These are phyloP conservation scores for Brachionus manjavacas DNA, from an alignment of 1,140 invertebrate genomes.

Conservation along the genomic window DNA sequence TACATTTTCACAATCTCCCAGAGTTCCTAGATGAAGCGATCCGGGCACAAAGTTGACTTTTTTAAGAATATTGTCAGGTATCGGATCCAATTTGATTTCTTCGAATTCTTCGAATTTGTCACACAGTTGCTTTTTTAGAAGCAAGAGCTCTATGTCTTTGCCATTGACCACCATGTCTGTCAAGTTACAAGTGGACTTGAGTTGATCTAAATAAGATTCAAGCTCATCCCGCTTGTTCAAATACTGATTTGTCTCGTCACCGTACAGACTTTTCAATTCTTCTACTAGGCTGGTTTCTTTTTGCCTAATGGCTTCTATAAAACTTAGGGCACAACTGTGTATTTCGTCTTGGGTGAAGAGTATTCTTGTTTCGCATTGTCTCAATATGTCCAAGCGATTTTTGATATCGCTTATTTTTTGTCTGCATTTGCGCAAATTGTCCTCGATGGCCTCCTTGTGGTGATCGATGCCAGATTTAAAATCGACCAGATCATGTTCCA, in stretches of 20 bases:
- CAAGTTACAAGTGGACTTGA: conserved; percentile 57
- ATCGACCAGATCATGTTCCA: conserved; percentile 57
- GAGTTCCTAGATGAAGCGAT: conserved; percentile 49
- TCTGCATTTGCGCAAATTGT: conserved; percentile 52
- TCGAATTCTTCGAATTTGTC: conserved; percentile 55
- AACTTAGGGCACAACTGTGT: conserved; percentile 48
- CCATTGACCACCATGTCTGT: conserved; percentile 57
- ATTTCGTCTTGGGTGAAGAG: conserved; percentile 25
- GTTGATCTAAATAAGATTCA: conserved; percentile 53
- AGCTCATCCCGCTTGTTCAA: conserved; percentile 53
- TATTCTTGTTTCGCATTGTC: conserved; percentile 20
- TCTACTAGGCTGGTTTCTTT: conserved; percentile 55
- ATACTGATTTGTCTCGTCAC: conserved; percentile 53
- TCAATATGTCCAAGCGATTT: not conserved
- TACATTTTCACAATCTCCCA: not conserved
- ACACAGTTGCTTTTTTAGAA: conserved; percentile 57
- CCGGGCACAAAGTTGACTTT: conserved; percentile 52
- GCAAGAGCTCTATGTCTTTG: conserved; percentile 58
- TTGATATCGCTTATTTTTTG: conserved; percentile 45
- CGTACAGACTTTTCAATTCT: conserved; percentile 55
- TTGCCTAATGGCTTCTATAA: conserved; percentile 52
- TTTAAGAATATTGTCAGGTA: conserved; percentile 52
- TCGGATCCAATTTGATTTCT: conserved; percentile 50
- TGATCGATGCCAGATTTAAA: conserved; percentile 56
- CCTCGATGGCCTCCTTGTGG: conserved; percentile 55